Conservation (phyloP, 2,888 invertebrate species). For the Mechanitis mazaeus region DNA sequence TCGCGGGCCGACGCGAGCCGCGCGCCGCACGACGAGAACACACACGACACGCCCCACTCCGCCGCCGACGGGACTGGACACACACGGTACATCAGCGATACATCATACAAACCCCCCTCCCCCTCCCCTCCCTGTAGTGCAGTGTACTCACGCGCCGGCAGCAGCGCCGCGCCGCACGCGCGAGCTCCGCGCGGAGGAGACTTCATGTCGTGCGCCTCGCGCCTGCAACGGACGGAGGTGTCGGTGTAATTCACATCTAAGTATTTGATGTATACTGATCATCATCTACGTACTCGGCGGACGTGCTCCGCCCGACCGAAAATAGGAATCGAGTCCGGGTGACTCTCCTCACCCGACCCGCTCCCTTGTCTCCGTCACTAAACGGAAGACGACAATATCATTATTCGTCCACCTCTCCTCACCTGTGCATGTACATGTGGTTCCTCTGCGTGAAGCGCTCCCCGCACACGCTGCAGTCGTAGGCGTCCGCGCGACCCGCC, state of each 20-base stretch:
- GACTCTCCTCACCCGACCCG: too few relatives aligned
- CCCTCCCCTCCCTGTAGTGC: too few relatives aligned
- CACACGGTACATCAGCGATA: not conserved
- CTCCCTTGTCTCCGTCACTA: too few relatives aligned
- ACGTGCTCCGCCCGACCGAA: too few relatives aligned
- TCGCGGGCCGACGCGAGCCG: conserved; percentile 54
- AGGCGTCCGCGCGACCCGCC: conserved; percentile 54
- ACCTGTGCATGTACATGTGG: conserved; percentile 69
- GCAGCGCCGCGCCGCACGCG: too few relatives aligned
- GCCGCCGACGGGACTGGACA: conserved; percentile 4
- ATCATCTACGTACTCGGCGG: too few relatives aligned
- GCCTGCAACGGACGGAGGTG: conserved; percentile 36
- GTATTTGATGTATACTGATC: too few relatives aligned
- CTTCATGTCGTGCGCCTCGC: conserved; percentile 49
- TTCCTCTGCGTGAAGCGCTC: conserved; percentile 66
- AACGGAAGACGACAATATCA: too few relatives aligned
- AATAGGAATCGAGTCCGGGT: too few relatives aligned
- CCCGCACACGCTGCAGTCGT: conserved; percentile 66
- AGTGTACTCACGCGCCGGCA: conserved; percentile 6
- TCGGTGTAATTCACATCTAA: too few relatives aligned
- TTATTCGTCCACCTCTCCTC: not conserved
- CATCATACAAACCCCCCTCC: not conserved
- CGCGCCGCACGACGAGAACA: conserved; percentile 63
- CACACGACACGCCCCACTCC: conserved; percentile 50
- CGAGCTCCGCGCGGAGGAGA: conserved; percentile 32